Evolutionary conservation across 2,797 vertebrate species (phyloP).

Genomic region (Phylloscopus collybita): DNA sequence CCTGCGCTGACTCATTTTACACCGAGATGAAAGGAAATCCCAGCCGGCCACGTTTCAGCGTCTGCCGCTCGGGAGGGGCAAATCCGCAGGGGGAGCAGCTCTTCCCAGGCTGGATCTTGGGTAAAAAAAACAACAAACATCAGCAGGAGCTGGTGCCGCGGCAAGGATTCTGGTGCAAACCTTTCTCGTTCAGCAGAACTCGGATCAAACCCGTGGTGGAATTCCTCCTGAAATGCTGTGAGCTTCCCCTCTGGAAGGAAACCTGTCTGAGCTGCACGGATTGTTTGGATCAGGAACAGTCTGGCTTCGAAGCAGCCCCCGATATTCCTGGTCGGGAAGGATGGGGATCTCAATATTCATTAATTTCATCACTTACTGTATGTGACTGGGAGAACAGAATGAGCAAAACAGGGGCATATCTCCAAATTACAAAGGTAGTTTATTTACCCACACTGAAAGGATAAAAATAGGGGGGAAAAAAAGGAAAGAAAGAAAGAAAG

Average conservation of each 20-base stretch:
- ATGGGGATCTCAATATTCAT: conserved; percentile 50
- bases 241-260: neutral
- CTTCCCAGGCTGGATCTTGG: neutral
- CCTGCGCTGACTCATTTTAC: neutral
- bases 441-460: too few relatives aligned
- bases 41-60: neutral
- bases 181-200: neutral
- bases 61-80: neutral
- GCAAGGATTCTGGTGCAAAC: neutral
- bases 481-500: too few relatives aligned
- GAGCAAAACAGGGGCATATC: too few relatives aligned
- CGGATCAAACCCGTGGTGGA: neutral
- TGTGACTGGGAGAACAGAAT: too few relatives aligned
- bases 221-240: neutral
- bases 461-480: too few relatives aligned
- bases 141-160: neutral
- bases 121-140: neutral
- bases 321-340: neutral
- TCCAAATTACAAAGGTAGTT: too few relatives aligned
- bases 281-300: neutral
- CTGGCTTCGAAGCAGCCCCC: conserved; percentile 16
- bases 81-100: neutral
- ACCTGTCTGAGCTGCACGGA: neutral
- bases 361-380: neutral
- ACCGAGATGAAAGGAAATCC: neutral